Evolutionary conservation across 2,797 vertebrate genomes (phyloP), one percentile per base, ranked within the genome.

Genomic region (Rhynchonycteris naso): DNA sequence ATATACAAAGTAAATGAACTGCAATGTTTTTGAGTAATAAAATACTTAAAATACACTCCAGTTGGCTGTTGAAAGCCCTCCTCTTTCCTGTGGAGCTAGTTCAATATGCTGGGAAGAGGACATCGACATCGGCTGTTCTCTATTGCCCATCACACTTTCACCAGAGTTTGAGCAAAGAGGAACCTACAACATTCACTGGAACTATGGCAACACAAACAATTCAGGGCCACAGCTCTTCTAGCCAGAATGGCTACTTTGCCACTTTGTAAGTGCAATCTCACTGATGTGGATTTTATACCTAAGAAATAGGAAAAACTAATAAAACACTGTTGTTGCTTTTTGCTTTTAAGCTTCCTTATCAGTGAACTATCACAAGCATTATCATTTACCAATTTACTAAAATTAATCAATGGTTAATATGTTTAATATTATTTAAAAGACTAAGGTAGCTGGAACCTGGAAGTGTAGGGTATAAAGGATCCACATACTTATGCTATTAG

Each of bases 1-100:
- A 69, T 78, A 88, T 33, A 35, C 56, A 88, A 96, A 81, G 35
- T 90, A 93, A 81, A 61, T 14, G 16, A 76, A 94, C 24, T 68
- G 9, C 7, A 78, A 26, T 71, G n/a, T 75, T 22, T 94, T 50
- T 91, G 75, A 56, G 11, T n/a, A 82, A 82, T 15, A 76, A 43
- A 80, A 83, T 87, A 54, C n/a, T 84, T 76, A 52, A 75, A 52
- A 71, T 30, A 86, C 2, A 81, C 4, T 33, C 65, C 15, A 76
- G 35, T 18, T 72, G 43, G 35, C 15, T 90, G 3, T 24, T 69
- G 52, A 84, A 92, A 90, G 26, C 12, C n/a, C 16, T 82, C 15
- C 22, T 86, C 16, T 82, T 84, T 72, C 26, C 43, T 59, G 4
- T 24, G 21, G 11, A n/a, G 68, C 26, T 7, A 50, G 81, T 95